Conservation (phyloP, 2,113 vertebrate species). For the Microtus montanus region DNA sequence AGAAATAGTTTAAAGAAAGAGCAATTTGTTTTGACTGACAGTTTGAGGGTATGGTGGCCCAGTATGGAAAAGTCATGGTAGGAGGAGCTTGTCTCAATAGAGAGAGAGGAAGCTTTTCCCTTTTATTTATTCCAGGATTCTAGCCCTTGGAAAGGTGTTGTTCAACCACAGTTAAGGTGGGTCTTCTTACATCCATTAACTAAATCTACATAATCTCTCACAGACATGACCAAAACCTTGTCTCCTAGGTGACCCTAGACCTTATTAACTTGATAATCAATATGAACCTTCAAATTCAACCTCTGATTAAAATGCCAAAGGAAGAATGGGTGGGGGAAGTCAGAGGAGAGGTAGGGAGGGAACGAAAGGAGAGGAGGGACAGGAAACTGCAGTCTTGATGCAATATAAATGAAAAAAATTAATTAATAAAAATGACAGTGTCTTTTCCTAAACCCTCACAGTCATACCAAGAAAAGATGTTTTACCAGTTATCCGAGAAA, state of each 20-base stretch:
- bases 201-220: too few species aligned
- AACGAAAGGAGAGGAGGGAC: background rate
- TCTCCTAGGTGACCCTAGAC: background rate
- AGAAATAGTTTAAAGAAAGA: background rate
- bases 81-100: too few species aligned
- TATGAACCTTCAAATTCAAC: background rate
- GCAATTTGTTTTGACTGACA: background rate
- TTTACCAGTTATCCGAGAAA: background rate
- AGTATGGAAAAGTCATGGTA: too few species aligned
- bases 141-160: too few species aligned
- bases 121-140: background rate
- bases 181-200: too few species aligned
- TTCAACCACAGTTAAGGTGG: too few species aligned
- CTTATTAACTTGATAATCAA: background rate
- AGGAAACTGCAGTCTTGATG: background rate
- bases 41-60: background rate
- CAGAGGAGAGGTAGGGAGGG: background rate
- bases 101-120: background rate
- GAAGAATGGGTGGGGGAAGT: background rate
- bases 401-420: background rate
- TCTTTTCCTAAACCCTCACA: background rate
- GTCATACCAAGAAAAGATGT: background rate
- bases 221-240: too few species aligned
- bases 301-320: background rate
- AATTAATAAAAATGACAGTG: background rate